These are phyloP conservation scores for Drosophila sechellia DNA, from an alignment of 1,140 invertebrate genomes.

Conservation along the genomic window DNA sequence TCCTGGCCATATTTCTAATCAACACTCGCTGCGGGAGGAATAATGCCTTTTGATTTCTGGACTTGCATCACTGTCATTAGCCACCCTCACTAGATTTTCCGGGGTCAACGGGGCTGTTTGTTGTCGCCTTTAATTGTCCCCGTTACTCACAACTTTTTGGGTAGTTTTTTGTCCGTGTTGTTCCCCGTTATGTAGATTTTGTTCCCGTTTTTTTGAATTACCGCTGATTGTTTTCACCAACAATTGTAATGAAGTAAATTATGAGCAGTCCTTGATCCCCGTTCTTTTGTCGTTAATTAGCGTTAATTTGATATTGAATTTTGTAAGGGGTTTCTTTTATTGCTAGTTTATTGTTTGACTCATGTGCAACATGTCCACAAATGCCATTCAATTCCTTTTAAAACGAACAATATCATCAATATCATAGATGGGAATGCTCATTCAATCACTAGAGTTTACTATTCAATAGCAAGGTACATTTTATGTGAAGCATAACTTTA, in stretches of 20 bases:
- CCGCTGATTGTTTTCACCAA: constrained; percentile 81
- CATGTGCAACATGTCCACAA: background rate
- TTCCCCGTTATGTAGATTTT: constrained; percentile 57
- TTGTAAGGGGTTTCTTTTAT: constrained; percentile 7
- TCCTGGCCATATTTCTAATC: constrained; percentile 51
- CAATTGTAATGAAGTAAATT: constrained; percentile 82
- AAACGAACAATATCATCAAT: no score
- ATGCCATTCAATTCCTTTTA: no score
- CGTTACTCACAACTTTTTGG: constrained; percentile 52
- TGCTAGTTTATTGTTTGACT: background rate
- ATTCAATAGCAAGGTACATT: no score
- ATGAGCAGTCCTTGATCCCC: constrained; percentile 56
- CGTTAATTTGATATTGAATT: constrained; percentile 72
- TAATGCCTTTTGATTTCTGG: constrained; percentile 77
- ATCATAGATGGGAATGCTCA: no score
- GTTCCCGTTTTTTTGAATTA: constrained; percentile 65
- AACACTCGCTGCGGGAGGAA: constrained; percentile 53
- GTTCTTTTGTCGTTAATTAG: constrained; percentile 65
- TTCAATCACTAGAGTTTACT: background rate
- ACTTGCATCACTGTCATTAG: constrained; percentile 76
- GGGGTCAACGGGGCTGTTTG: constrained; percentile 69
- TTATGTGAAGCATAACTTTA: background rate
- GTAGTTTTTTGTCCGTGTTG: constrained; percentile 50
- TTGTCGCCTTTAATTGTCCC: constrained; percentile 79
- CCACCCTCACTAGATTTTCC: constrained; percentile 49